Conservation (phyloP, 2,888 invertebrate genomes). For the Cantharis rufa region DNA sequence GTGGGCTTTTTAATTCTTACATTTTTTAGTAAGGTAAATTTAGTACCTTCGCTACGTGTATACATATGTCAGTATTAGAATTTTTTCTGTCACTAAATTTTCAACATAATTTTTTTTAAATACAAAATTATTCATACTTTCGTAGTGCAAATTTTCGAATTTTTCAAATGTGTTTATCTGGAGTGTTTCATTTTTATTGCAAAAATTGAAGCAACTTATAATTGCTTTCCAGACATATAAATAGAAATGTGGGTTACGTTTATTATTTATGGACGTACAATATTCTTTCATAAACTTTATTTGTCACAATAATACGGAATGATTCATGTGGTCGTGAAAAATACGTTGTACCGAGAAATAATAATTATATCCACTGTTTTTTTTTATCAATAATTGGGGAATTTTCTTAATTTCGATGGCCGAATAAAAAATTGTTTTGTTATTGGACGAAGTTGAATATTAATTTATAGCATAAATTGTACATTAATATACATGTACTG, state of each 20-base stretch:
- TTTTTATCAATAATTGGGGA: not conserved
- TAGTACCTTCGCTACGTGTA: not conserved
- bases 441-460: not conserved
- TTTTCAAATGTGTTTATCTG: not conserved
- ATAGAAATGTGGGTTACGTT: not conserved
- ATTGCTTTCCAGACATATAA: not conserved
- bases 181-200: not conserved
- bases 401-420: too few relatives aligned
- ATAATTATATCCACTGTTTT: not conserved
- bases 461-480: not conserved
- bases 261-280: not conserved
- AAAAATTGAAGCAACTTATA: not conserved
- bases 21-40: not conserved
- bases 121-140: not conserved
- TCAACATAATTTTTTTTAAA: not conserved
- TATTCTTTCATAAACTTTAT: not conserved
- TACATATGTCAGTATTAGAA: not conserved
- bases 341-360: not conserved
- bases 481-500: too few relatives aligned
- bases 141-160: too few relatives aligned
- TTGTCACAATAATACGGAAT: not conserved
- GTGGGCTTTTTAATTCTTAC: not conserved
- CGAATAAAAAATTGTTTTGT: too few relatives aligned
- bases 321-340: not conserved
- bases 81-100: not conserved